Evolutionary conservation across 2,888 invertebrate species (phyloP).

Genomic region (Acanthosepion lycidas): DNA sequence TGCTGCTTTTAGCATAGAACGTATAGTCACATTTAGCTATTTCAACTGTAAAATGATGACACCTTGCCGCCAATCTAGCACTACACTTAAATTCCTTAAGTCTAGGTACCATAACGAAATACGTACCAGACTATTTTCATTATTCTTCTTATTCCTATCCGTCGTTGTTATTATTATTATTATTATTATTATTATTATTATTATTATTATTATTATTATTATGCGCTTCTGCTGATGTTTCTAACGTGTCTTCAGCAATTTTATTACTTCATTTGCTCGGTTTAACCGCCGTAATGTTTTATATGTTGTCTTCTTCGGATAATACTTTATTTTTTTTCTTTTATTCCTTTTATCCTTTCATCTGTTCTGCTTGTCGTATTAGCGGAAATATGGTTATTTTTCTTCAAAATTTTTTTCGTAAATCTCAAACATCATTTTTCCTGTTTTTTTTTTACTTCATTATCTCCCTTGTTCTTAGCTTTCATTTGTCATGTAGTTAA

Average conservation of each 20-base stretch:
- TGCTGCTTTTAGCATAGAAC: too few relatives aligned
- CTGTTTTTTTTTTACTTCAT: not conserved
- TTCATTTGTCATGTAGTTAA: not conserved
- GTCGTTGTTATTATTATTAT: not conserved
- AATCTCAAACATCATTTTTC: not conserved
- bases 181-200: constrained; percentile 33
- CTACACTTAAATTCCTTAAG: too few relatives aligned
- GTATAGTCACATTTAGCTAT: too few relatives aligned
- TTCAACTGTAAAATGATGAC: too few relatives aligned
- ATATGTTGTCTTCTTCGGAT: not conserved
- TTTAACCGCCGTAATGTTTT: not conserved
- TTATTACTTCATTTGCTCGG: not conserved
- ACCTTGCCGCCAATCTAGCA: too few relatives aligned
- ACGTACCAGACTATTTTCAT: not conserved
- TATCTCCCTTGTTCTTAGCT: not conserved
- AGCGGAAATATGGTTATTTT: not conserved
- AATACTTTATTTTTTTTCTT: not conserved
- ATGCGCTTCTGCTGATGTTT: not conserved
- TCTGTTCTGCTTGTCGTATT: not conserved
- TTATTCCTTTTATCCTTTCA: not conserved
- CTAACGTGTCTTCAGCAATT: not conserved
- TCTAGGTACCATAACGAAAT: too few relatives aligned
- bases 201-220: not conserved
- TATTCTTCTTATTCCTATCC: too few relatives aligned
- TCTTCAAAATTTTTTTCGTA: not conserved